Evolutionary conservation across 2,888 invertebrate genomes (phyloP).

Genomic region (Prenolepis imparis): DNA sequence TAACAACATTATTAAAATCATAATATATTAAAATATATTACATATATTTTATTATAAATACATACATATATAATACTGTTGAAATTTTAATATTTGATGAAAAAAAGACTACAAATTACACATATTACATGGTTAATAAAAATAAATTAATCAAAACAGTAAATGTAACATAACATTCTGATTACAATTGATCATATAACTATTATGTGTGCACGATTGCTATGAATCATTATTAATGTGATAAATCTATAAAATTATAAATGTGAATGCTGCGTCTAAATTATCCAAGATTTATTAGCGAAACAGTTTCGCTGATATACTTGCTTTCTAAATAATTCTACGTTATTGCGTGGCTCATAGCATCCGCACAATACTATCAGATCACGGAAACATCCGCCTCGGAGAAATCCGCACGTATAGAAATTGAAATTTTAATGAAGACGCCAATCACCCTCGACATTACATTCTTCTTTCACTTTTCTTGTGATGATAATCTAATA

Average conservation of each 20-base stretch:
- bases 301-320: conserved; percentile 47
- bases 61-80: background rate
- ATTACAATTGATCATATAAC: background rate
- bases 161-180: background rate
- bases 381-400: conserved; percentile 48
- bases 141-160: conserved; percentile 8
- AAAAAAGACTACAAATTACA: background rate
- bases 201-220: background rate
- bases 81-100: background rate
- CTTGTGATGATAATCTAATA: conserved; percentile 2
- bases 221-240: conserved; percentile 9
- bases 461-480: conserved; percentile 31
- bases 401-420: conserved; percentile 35
- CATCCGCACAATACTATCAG: conserved; percentile 49
- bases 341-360: conserved; percentile 41
- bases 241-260: conserved; percentile 3
- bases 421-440: conserved; percentile 40
- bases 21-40: background rate
- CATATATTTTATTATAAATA: background rate
- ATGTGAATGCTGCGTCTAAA: conserved; percentile 18
- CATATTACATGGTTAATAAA: background rate
- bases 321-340: conserved; percentile 51
- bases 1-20: background rate
- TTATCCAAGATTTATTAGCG: conserved; percentile 28
- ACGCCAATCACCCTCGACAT: conserved; percentile 29